Evolutionary conservation across 2,113 vertebrate genomes (phyloP).

Genomic region (Malurus alboscapulatus): DNA sequence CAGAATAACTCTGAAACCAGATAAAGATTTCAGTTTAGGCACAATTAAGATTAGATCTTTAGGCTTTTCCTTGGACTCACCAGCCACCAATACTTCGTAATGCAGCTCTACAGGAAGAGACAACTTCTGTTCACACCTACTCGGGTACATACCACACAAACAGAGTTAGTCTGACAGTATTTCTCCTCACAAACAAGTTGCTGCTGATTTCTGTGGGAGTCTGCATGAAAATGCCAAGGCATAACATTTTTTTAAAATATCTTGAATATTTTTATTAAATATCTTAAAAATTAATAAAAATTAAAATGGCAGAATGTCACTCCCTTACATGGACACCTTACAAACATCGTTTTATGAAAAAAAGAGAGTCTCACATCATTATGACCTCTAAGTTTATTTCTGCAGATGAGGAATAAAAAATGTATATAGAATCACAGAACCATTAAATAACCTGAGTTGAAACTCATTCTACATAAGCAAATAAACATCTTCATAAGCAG

Average conservation of each 20-base stretch:
- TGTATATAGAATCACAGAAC: neutral
- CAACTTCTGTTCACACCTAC: neutral
- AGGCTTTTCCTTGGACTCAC: neutral
- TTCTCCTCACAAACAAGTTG: neutral
- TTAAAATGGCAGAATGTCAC: neutral
- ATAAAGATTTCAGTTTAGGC: neutral
- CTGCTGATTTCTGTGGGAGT: neutral
- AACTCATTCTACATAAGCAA: neutral
- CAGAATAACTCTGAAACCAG: neutral
- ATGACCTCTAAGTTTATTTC: neutral
- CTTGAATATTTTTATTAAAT: neutral
- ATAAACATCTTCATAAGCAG: neutral
- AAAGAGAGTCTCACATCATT: neutral
- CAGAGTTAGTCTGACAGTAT: neutral
- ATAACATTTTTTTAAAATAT: neutral
- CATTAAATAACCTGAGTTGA: neutral
- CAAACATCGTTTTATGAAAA: rapidly evolving
- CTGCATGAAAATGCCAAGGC: neutral
- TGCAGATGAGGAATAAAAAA: neutral
- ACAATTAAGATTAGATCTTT: neutral
- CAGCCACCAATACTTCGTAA: neutral
- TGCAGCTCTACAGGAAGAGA: neutral
- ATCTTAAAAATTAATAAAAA: neutral
- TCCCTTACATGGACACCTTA: neutral
- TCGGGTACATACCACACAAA: neutral